These are phyloP conservation scores for Synodontis membranacea DNA, from an alignment of 2,113 vertebrate genomes.

Conservation along the genomic window DNA sequence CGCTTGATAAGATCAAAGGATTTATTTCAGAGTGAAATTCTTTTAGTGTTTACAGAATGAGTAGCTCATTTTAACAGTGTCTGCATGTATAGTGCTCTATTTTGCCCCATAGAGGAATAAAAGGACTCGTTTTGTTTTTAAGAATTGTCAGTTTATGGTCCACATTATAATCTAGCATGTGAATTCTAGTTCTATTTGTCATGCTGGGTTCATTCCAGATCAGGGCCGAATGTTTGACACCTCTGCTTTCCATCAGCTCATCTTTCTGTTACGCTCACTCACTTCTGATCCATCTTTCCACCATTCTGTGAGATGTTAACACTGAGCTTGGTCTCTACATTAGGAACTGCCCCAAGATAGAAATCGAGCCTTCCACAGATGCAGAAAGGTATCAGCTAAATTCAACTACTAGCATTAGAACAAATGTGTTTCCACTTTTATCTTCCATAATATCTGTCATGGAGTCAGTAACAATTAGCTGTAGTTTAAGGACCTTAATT, in stretches of 20 bases:
- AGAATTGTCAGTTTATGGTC: not conserved
- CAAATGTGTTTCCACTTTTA: not conserved
- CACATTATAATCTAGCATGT: not conserved
- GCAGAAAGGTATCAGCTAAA: slow-evolving; percentile 54
- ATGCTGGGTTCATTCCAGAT: not conserved
- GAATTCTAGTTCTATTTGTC: not conserved
- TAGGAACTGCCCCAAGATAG: slow-evolving; percentile 58
- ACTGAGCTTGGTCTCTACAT: slow-evolving; percentile 41
- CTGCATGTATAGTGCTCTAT: not conserved
- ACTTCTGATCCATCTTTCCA: not conserved
- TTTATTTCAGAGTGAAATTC: not conserved
- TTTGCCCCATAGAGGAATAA: not conserved
- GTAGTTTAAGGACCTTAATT: not conserved
- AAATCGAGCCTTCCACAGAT: slow-evolving; percentile 58
- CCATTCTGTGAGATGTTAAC: slow-evolving; percentile 50
- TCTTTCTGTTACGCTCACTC: not conserved
- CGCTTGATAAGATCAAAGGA: no score
- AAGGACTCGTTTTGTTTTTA: not conserved
- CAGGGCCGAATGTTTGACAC: not conserved
- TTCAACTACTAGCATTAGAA: not conserved
- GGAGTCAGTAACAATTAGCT: not conserved
- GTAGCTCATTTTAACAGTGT: not conserved
- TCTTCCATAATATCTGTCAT: not conserved
- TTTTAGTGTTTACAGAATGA: no score
- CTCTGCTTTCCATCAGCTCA: not conserved